These are phyloP conservation scores for Diadumene lineata DNA, from an alignment of 92 coral and sea anemone species.

Conservation along the genomic window DNA sequence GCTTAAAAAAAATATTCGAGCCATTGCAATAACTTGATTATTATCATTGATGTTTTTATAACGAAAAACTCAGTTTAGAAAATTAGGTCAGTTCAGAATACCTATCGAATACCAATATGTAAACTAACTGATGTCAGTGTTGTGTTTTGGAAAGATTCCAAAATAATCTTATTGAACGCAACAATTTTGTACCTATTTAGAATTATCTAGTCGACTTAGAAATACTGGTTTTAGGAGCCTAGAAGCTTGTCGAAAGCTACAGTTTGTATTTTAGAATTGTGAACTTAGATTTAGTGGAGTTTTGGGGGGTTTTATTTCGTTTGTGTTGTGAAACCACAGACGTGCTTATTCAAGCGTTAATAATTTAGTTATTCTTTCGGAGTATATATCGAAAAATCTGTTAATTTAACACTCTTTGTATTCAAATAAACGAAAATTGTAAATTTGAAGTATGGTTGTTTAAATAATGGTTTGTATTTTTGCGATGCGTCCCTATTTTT, in stretches of 20 bases:
- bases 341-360: slow-evolving; percentile 20
- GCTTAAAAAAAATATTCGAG: not conserved
- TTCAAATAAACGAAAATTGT: slow-evolving; percentile 23
- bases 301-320: not conserved
- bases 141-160: not conserved
- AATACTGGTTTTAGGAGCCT: not conserved
- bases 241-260: not conserved
- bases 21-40: not conserved
- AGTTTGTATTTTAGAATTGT: not conserved
- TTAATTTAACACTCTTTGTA: slow-evolving; percentile 33
- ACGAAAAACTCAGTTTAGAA: no score
- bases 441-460: slow-evolving; percentile 9
- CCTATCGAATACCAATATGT: no score
- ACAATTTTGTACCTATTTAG: not conserved
- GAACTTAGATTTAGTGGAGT: not conserved
- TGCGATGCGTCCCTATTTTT: no score
- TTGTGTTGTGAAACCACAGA: no score
- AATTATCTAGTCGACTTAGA: not conserved
- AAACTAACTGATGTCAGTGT: not conserved
- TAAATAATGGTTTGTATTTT: not conserved
- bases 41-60: not conserved
- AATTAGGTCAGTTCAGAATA: no score
- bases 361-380: slow-evolving; percentile 8
- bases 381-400: slow-evolving; percentile 16
- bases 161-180: not conserved